Percentiles rank a stretch among this genome's conserved stretches.
phyloP scores from a whole-genome alignment of 2,113 vertebrate species.

The Scalopus aquaticus region DNA sequence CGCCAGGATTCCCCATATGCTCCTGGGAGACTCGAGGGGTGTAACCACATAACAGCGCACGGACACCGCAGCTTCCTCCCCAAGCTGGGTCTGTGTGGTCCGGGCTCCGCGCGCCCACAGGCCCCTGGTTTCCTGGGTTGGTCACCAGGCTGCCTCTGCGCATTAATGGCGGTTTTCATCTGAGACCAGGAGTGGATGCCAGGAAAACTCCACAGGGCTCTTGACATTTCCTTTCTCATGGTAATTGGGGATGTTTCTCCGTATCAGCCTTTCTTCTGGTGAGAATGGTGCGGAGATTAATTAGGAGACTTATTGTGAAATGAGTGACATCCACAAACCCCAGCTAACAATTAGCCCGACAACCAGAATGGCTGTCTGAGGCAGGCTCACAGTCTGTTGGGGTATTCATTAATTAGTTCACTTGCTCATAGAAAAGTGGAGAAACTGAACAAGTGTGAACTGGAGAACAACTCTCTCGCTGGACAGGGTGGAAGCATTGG shows the following conservation, averaged over 20 bases:
- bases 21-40: not conserved
- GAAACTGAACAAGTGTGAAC: constrained; percentile 51
- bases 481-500: constrained; percentile 2
- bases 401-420: constrained; percentile 78
- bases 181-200: constrained; percentile 66
- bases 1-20: not conserved
- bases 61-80: not conserved
- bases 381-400: constrained; percentile 55
- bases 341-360: constrained; percentile 81
- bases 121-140: constrained; percentile 32
- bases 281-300: constrained; percentile 84
- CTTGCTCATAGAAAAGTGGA: constrained; percentile 49
- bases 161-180: constrained; percentile 74
- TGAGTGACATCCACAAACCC: constrained; percentile 82
- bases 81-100: not conserved
- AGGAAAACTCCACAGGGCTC: constrained; percentile 79
- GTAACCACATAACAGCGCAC: not conserved
- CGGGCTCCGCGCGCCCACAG: not conserved
- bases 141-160: constrained; percentile 46
- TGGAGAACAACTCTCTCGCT: not conserved
- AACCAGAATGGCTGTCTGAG: constrained; percentile 72
- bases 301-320: constrained; percentile 80
- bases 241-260: constrained; percentile 83
- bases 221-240: constrained; percentile 78
- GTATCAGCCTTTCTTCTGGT: constrained; percentile 82